A percentile compares a stretch with the other conserved stretches of the same genome.
These are phyloP conservation scores for Parnassius apollo DNA, from an alignment of 2,888 invertebrate genomes.

Conservation along the genomic window DNA sequence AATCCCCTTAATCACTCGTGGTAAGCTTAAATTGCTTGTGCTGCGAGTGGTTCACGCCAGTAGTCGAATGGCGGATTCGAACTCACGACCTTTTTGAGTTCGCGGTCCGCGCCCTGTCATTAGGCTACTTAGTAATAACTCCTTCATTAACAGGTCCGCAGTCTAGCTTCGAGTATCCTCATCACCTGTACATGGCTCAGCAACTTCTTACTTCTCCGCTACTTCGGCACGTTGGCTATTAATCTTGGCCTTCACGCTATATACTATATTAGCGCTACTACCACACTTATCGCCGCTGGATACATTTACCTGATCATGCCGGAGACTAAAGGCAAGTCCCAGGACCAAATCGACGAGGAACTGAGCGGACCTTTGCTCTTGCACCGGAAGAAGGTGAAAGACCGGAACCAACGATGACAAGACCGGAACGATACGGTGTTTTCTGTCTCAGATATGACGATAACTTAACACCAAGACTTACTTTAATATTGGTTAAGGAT, in stretches of 20 bases:
- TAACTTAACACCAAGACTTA: not conserved
- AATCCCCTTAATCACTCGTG: too few species aligned
- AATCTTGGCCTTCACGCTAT: constrained; percentile 64
- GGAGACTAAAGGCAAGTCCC: constrained; percentile 57
- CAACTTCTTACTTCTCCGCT: constrained; percentile 67
- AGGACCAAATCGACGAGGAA: constrained; percentile 58
- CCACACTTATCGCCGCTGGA: constrained; percentile 62
- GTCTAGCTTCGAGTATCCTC: constrained; percentile 68
- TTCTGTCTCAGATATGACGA: constrained; percentile 16
- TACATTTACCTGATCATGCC: constrained; percentile 57
- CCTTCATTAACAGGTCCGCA: constrained; percentile 52
- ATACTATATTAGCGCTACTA: constrained; percentile 65
- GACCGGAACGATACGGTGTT: constrained; percentile 38
- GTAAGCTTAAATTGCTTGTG: too few species aligned
- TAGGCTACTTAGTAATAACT: too few species aligned
- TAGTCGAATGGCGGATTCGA: too few species aligned
- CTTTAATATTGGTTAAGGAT: too few species aligned
- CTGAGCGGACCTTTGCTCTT: constrained; percentile 59
- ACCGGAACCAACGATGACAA: constrained; percentile 58
- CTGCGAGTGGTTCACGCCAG: too few species aligned
- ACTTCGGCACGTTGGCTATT: constrained; percentile 62
- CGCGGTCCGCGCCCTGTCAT: too few species aligned
- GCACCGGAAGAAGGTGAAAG: constrained; percentile 39
- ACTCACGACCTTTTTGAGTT: too few species aligned
- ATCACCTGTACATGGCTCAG: constrained; percentile 75